These are phyloP conservation scores for Pheosia tremula DNA, from an alignment of 2,888 invertebrate genomes.

Conservation along the genomic window DNA sequence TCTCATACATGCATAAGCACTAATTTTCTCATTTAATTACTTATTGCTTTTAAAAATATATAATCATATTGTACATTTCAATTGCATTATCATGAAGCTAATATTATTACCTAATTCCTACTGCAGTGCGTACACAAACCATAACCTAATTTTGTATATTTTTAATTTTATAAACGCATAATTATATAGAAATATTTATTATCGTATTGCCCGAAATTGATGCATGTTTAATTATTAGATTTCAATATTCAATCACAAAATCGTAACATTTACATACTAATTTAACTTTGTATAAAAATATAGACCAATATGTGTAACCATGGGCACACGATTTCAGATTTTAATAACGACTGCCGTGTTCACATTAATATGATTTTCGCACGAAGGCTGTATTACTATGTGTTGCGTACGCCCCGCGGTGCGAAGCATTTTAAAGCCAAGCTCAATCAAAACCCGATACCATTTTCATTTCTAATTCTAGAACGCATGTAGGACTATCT, in stretches of 20 bases:
- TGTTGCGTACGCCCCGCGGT: constrained; percentile 4
- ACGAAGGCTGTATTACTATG: constrained; percentile 4
- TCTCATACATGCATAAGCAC: too few species aligned
- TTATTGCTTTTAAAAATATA: too few species aligned
- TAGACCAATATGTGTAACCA: neutral
- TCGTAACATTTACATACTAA: constrained; percentile 15
- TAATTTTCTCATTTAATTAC: too few species aligned
- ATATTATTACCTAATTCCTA: too few species aligned
- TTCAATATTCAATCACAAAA: constrained; percentile 20
- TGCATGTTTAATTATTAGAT: too few species aligned
- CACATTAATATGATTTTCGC: constrained; percentile 5
- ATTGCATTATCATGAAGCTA: too few species aligned
- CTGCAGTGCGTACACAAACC: too few species aligned
- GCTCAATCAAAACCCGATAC: constrained; percentile 1
- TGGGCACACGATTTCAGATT: constrained; percentile 8
- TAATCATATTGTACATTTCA: too few species aligned
- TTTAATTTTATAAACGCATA: too few species aligned
- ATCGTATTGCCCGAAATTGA: too few species aligned
- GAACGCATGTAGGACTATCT: neutral
- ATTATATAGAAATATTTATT: too few species aligned
- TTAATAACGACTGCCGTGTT: constrained; percentile 12
- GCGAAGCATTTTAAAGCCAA: constrained; percentile 2
- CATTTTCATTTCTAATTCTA: constrained; percentile 2
- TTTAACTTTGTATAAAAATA: constrained; percentile 11
- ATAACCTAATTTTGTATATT: too few species aligned